Base-by-base conservation (phyloP, 1,140 invertebrate species). In the Linepithema humile region DNA sequence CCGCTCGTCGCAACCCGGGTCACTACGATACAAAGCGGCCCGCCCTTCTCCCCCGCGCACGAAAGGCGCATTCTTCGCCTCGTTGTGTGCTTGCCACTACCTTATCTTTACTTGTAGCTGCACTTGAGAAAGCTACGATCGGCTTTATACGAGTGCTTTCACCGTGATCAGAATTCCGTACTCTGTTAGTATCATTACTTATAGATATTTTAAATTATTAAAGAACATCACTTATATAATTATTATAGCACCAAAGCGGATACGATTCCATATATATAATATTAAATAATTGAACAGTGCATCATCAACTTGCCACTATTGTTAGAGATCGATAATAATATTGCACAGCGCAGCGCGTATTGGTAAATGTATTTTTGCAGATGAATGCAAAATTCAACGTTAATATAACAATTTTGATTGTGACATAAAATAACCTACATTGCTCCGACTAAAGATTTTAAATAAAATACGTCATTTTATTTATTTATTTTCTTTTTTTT, bases 31-130 rank as follows among this genome's bases (percentile, higher is more conserved):
- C 62, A 70, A 80, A 55, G 45, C 48, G 23, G 48, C 20, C 35
- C 40, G 26, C 5, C 10, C 45, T 69, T 43, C 50, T 55, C 12
- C 10, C 29, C n/a, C 35, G 62, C 45, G 17, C 17, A 69, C 35
- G 48, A 29, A 69, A 69, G 45, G 23, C 62, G 17, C 64, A 35
- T 80, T 80, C 75, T 55, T 80, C 48, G 48, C 23, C 45, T n/a
- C 15, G 40, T 9, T 65, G 12, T 65, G 12, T 23, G 23, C 15
- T 32, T 10, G n/a, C 57, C 9, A 23, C 9, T 48, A 23, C 15
- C 38, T 35, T 64, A 59, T 32, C 53, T 73, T 74, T 64, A 48
- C 12, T 20, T 32, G 69, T 62, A 45, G 23, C 7, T 64, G 10
- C 43, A 5, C 9, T 26, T 59, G 35, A 48, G 20, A 48, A 65